phyloP scores from a whole-genome alignment of 2,113 vertebrate species.

The Odobenus rosmarus region DNA sequence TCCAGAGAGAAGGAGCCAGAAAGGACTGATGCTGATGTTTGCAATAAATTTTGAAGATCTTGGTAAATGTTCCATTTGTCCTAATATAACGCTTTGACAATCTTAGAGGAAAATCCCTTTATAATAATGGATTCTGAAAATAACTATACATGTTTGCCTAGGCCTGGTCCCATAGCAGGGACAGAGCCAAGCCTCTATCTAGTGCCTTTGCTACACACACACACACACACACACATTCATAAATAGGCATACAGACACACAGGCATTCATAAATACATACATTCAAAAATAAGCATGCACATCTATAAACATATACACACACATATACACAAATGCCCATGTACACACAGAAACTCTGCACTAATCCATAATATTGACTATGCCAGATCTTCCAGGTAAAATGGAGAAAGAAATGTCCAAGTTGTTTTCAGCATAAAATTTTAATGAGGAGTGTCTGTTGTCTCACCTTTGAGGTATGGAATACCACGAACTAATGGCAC shows the following conservation, averaged over 20 bases:
- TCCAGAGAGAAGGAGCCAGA: constrained; percentile 24
- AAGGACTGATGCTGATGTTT: constrained; percentile 33
- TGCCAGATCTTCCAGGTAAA: constrained; percentile 16
- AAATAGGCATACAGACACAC: background rate
- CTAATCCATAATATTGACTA: constrained; percentile 5
- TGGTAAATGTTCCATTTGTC: constrained; percentile 46
- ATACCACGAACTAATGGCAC: background rate
- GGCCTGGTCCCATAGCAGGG: background rate
- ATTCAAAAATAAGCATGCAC: background rate
- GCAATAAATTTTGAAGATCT: constrained; percentile 40
- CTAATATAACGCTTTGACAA: constrained; percentile 44
- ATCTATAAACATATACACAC: background rate
- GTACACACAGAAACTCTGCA: background rate
- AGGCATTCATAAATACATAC: background rate
- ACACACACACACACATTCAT: background rate
- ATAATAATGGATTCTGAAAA: background rate
- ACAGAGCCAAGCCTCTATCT: background rate
- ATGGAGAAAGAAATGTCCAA: background rate
- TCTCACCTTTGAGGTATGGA: constrained; percentile 17
- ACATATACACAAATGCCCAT: background rate
- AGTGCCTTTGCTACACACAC: background rate
- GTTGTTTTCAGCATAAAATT: constrained; percentile 39
- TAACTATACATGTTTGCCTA: background rate
- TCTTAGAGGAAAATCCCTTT: constrained; percentile 27
- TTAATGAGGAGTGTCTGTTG: background rate